These are phyloP conservation scores for Sebastes fasciatus DNA, from an alignment of 2,113 vertebrate species.

Conservation along the genomic window DNA sequence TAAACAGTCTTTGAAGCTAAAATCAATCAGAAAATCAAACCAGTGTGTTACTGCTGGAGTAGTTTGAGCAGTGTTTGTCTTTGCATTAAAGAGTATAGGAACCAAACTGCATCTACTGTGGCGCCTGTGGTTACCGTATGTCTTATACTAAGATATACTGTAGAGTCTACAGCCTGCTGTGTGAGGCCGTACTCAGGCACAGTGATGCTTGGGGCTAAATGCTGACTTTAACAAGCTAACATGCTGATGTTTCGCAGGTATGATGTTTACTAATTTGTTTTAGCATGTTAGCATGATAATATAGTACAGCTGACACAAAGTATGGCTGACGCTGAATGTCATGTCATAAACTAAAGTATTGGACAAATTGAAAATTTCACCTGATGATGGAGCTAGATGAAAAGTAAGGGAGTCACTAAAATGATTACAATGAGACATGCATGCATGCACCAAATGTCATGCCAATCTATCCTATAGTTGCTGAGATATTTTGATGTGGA, in stretches of 20 bases:
- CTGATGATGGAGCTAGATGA: neutral
- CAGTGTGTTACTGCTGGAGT: neutral
- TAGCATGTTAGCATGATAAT: neutral
- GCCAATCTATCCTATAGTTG: neutral
- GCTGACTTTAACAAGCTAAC: neutral
- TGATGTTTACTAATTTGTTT: neutral
- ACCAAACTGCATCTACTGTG: neutral
- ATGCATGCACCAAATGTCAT: too few relatives aligned
- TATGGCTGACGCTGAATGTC: neutral
- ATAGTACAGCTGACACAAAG: neutral
- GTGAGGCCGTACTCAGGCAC: neutral
- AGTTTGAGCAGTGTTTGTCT: neutral
- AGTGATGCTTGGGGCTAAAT: too few relatives aligned
- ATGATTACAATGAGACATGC: neutral
- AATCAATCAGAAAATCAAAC: neutral
- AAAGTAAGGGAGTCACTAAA: neutral
- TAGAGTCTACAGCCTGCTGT: too few relatives aligned
- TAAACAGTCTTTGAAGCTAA: neutral
- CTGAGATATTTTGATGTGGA: neutral
- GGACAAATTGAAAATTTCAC: neutral
- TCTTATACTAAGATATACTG: neutral
- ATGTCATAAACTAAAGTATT: neutral
- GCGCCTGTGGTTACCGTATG: neutral
- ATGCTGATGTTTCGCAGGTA: neutral
- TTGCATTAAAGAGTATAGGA: neutral